These are phyloP conservation scores for Clarias fuscus DNA, from an alignment of 2,797 vertebrate species.

Conservation along the genomic window DNA sequence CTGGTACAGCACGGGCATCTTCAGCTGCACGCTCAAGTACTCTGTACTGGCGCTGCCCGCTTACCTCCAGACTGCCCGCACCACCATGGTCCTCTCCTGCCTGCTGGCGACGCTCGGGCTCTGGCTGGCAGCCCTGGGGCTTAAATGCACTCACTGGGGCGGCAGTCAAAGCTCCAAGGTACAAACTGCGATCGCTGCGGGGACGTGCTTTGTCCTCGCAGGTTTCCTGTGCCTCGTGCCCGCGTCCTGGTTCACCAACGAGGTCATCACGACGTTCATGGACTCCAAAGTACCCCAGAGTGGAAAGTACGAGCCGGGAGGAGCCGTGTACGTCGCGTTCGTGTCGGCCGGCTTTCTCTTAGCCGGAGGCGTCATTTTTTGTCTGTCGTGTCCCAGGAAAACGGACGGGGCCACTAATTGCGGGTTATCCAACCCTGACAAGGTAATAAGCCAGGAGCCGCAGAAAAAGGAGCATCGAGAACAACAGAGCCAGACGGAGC, in stretches of 20 bases:
- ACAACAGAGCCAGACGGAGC: constrained; percentile 56
- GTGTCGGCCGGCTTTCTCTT: constrained; percentile 85
- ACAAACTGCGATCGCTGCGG: constrained; percentile 81
- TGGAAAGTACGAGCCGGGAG: constrained; percentile 87
- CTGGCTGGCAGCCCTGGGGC: constrained; percentile 82
- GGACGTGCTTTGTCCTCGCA: constrained; percentile 82
- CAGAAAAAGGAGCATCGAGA: constrained; percentile 50
- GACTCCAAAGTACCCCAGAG: constrained; percentile 82
- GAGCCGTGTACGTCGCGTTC: constrained; percentile 86
- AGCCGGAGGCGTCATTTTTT: constrained; percentile 83
- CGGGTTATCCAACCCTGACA: constrained; percentile 55
- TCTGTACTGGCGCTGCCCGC: constrained; percentile 82
- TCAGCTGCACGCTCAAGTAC: constrained; percentile 88
- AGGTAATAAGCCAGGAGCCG: constrained; percentile 38
- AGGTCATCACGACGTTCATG: constrained; percentile 83
- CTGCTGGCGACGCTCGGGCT: constrained; percentile 81
- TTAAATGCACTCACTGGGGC: constrained; percentile 89
- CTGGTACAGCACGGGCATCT: constrained; percentile 90
- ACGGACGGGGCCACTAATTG: constrained; percentile 64
- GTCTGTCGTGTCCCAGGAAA: constrained; percentile 79
- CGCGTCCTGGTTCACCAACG: constrained; percentile 87
- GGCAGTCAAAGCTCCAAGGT: constrained; percentile 81
- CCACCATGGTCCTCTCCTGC: constrained; percentile 88
- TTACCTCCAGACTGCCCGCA: constrained; percentile 82
- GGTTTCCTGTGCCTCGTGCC: constrained; percentile 81